phyloP scores from a whole-genome alignment of 1,140 invertebrate species.

The Drosophila kurseongensis region DNA sequence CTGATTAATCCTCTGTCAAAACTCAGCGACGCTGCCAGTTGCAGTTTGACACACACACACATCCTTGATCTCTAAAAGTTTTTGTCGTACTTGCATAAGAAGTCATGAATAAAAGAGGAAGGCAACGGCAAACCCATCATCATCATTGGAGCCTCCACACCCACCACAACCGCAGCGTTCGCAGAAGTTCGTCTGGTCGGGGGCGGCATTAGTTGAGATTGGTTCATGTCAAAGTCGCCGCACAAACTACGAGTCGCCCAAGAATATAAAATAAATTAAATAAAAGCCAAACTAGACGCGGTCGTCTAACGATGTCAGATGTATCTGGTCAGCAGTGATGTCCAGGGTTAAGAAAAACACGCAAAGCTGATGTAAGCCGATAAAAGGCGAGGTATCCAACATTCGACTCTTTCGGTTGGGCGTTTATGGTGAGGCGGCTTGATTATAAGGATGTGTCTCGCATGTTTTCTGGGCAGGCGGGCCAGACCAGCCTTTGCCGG shows the following conservation, averaged over 20 bases:
- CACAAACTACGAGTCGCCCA: background rate
- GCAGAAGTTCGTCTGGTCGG: background rate
- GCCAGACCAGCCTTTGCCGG: slow-evolving; percentile 3
- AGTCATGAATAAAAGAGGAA: slow-evolving; percentile 51
- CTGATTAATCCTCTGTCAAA: slow-evolving; percentile 12
- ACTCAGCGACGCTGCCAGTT: slow-evolving; percentile 1
- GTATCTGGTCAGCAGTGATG: background rate
- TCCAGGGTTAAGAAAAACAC: background rate
- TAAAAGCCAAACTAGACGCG: slow-evolving; percentile 13
- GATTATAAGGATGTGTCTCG: slow-evolving; percentile 27
- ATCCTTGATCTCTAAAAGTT: slow-evolving; percentile 7
- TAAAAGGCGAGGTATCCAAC: background rate
- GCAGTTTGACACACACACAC: background rate
- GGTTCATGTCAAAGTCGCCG: slow-evolving; percentile 7
- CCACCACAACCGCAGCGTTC: background rate
- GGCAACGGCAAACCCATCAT: slow-evolving; percentile 7
- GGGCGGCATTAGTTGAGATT: background rate
- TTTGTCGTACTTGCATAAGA: slow-evolving; percentile 44
- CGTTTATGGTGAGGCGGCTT: background rate
- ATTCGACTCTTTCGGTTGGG: too few species aligned
- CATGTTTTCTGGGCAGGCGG: background rate
- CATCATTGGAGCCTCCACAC: background rate
- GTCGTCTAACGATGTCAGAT: slow-evolving; percentile 1
- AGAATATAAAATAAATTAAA: slow-evolving; percentile 37
- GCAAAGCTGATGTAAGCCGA: background rate